phyloP scores from a whole-genome alignment of 2,888 invertebrate genomes.

The Cistogaster globosa region DNA sequence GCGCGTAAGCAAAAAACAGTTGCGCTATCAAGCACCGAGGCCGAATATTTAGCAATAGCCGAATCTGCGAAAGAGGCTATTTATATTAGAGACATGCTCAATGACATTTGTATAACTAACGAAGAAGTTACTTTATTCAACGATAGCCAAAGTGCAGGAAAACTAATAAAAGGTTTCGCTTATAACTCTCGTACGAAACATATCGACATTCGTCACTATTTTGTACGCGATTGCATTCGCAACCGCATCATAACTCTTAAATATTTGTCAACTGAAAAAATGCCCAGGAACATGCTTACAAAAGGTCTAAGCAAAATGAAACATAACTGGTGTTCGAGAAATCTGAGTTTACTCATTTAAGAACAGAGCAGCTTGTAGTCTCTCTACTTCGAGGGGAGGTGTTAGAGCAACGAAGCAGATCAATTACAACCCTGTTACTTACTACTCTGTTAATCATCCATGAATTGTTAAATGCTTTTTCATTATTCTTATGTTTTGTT shows the following conservation, averaged over 20 bases:
- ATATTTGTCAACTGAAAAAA: slow-evolving; percentile 70
- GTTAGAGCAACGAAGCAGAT: slow-evolving; percentile 38
- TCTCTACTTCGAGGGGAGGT: slow-evolving; percentile 56
- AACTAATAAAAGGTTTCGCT: slow-evolving; percentile 45
- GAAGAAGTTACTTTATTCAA: slow-evolving; percentile 59
- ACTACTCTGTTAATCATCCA: too few species aligned
- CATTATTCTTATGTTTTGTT: too few species aligned
- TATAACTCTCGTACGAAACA: slow-evolving; percentile 61
- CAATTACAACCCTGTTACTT: slow-evolving; percentile 1
- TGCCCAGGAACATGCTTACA: too few species aligned
- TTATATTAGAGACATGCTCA: slow-evolving; percentile 50
- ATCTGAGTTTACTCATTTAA: slow-evolving; percentile 37
- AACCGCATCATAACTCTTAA: slow-evolving; percentile 44
- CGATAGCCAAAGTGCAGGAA: slow-evolving; percentile 70
- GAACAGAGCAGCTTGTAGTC: slow-evolving; percentile 23
- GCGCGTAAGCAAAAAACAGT: slow-evolving; percentile 69
- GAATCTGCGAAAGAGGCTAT: too few species aligned
- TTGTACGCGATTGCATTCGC: slow-evolving; percentile 58
- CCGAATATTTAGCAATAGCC: slow-evolving; percentile 71
- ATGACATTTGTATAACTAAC: slow-evolving; percentile 44
- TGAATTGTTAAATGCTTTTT: too few species aligned
- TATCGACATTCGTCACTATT: slow-evolving; percentile 66
- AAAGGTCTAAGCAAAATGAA: slow-evolving; percentile 60
- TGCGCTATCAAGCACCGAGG: slow-evolving; percentile 68
- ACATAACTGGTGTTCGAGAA: slow-evolving; percentile 48